Percentiles rank a stretch among this genome's conserved stretches.
Conservation (phyloP, 2,888 invertebrate species). For the Bombyx huttoni region DNA sequence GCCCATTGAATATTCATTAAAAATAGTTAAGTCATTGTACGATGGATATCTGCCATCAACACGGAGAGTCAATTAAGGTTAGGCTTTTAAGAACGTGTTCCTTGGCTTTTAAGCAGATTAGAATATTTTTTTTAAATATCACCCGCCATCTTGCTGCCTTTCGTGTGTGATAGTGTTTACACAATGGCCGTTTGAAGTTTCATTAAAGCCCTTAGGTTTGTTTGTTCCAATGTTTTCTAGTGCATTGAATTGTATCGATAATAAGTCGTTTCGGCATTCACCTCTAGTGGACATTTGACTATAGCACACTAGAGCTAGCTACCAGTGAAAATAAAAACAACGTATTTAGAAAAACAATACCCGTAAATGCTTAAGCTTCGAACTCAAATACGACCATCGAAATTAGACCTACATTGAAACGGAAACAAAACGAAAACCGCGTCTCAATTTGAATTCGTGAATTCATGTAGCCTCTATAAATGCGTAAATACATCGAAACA, state of each 20-base stretch:
- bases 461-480: neutral
- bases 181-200: conserved; percentile 8
- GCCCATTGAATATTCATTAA: conserved; percentile 43
- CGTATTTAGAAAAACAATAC: neutral
- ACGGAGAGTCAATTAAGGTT: conserved; percentile 42
- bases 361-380: neutral
- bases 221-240: neutral
- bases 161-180: conserved; percentile 13
- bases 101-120: conserved; percentile 36
- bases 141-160: conserved; percentile 29
- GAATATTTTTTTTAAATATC: conserved; percentile 31
- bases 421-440: neutral
- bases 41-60: conserved; percentile 38
- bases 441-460: neutral
- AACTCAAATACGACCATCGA: neutral
- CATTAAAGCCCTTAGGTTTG: neutral
- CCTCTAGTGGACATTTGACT: too few species aligned
- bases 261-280: too few species aligned
- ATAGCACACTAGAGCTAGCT: too few species aligned
- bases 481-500: conserved; percentile 4
- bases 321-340: neutral
- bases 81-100: conserved; percentile 37
- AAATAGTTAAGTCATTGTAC: conserved; percentile 51
- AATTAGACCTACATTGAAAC: neutral
- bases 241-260: neutral